phyloP scores from a whole-genome alignment of 2,888 invertebrate genomes.

The Drosophila emarginata region DNA sequence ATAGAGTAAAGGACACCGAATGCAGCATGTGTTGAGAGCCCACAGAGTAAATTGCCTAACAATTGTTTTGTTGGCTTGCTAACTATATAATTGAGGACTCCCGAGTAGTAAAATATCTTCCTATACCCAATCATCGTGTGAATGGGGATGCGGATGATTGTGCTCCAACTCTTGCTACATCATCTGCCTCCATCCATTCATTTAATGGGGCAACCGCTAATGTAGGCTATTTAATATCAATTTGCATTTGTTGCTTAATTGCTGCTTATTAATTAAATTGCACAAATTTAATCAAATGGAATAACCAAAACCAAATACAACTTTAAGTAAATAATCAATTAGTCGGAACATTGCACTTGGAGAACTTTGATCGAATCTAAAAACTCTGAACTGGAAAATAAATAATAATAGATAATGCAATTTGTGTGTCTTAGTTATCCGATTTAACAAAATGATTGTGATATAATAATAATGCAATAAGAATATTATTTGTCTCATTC shows the following conservation, averaged over 20 bases:
- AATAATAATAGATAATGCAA: too few species aligned
- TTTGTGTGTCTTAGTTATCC: too few species aligned
- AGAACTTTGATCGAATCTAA: too few species aligned
- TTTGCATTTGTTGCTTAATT: slow-evolving; percentile 66
- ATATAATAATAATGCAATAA: too few species aligned
- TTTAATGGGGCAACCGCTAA: slow-evolving; percentile 53
- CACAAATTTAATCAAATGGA: slow-evolving; percentile 18
- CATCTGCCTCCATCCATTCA: neutral
- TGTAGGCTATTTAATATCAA: slow-evolving; percentile 73
- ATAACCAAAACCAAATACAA: slow-evolving; percentile 16
- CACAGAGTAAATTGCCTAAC: slow-evolving; percentile 44
- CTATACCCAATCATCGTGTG: neutral
- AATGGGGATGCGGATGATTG: neutral
- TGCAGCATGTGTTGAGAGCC: slow-evolving; percentile 10
- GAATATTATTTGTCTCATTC: too few species aligned
- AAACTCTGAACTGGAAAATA: too few species aligned
- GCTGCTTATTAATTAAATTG: slow-evolving; percentile 71
- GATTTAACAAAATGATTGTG: too few species aligned
- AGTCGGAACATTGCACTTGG: too few species aligned
- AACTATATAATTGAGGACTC: neutral
- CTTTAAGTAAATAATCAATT: neutral
- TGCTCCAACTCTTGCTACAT: neutral
- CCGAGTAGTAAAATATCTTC: neutral
- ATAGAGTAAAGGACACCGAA: neutral
- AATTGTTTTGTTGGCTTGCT: slow-evolving; percentile 16